Evolutionary conservation across 2,797 vertebrate genomes (phyloP), one percentile per base, ranked within the genome.

Genomic region (Urosaurus nigricauda): DNA sequence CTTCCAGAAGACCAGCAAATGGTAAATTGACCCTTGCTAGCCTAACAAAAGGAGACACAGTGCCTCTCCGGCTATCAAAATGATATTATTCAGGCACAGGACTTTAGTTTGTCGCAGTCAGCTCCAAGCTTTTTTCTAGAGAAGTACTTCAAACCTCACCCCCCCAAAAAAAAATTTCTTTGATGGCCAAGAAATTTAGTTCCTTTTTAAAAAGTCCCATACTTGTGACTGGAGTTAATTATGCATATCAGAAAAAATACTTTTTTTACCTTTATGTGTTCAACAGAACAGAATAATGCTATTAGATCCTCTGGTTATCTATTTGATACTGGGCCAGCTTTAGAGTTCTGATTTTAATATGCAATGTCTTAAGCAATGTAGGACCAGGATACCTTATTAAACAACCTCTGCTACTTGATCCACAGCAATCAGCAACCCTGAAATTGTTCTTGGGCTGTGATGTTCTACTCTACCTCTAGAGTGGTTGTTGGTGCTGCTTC

Each of bases 31-130:
- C 94, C 95, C 96, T 93, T 94, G 96, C 95, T 96, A 97, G 97
- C 96, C 94, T 94, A 92, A 0, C 89, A 75, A 73, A 40, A 78
- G 94, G 92, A 94, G 95, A 92, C 92, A 95, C 29, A 95, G 96
- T 96, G 95, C 95, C 85, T 80, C 95, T 96, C 91, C 91, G 96
- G 93, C 97, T 96, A 97, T 98, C 97, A 98, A 82, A 95, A 97
- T 92, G 96, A 93, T 94, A 97, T 96, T 97, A 97, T 97, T 96
- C 94, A 97, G 96, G 96, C 87, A 56, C 83, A 92, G 87, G 70
- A 91, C 63, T 43, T 91, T 63, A 56, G 35, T 32, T 91, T 9
- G 47, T 79, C 89, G 29, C 58, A 85, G 21, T 24, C 82, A 47
- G 83, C 43, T 56, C 78, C 0, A 0, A 86, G 80, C 13, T 43